phyloP scores from a whole-genome alignment of 2,797 vertebrate genomes.

The Tarsius wallacei region DNA sequence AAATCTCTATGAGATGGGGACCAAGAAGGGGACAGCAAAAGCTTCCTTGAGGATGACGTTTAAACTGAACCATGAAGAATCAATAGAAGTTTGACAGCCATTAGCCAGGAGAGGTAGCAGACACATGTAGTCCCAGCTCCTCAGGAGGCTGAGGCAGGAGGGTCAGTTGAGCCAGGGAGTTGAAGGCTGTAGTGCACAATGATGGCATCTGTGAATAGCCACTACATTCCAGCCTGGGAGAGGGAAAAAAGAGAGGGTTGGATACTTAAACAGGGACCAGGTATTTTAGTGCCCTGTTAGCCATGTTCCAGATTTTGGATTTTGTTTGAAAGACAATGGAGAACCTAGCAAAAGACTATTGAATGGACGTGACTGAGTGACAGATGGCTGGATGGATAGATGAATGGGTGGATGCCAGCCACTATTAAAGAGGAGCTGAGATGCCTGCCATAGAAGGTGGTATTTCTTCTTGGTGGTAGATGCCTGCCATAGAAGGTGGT shows the following conservation, averaged over 20 bases:
- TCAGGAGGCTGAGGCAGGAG: not conserved
- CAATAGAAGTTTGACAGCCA: not conserved
- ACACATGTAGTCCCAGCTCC: not conserved
- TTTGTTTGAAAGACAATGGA: slow-evolving; percentile 40
- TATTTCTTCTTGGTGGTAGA: not conserved
- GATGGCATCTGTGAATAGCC: not conserved
- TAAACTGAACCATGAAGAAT: slow-evolving; percentile 21
- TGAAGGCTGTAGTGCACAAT: not conserved
- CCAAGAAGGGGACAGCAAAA: not conserved
- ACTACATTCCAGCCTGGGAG: not conserved
- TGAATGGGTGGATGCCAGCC: not conserved
- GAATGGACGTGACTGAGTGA: not conserved
- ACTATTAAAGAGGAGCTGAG: not conserved
- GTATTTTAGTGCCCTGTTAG: not conserved
- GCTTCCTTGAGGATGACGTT: not conserved
- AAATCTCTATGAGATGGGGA: not conserved
- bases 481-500: not conserved
- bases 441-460: not conserved
- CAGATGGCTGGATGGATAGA: not conserved
- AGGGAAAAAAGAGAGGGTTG: not conserved
- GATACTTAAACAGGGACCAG: not conserved
- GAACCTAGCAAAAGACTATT: not conserved
- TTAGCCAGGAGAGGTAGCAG: not conserved
- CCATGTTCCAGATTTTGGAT: not conserved
- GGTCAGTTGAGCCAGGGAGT: not conserved